Percentiles rank a stretch among this genome's conserved stretches.
These are phyloP conservation scores for Cyclargus thomasi DNA, from an alignment of 1,140 invertebrate genomes.

Conservation along the genomic window DNA sequence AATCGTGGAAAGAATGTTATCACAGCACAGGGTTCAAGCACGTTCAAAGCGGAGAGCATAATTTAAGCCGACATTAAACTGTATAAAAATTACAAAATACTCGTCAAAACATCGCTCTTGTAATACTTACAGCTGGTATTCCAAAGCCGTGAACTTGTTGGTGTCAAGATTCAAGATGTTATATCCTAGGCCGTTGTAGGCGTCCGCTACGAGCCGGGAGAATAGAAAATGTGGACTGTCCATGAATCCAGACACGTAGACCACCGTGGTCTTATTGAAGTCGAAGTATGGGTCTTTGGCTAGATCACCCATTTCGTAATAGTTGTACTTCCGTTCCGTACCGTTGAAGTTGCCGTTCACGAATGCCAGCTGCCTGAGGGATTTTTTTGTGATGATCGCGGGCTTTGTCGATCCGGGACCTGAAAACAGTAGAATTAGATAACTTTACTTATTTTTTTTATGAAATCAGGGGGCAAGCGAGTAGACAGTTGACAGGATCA, in stretches of 20 bases:
- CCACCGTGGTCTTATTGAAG: slow-evolving; percentile 41
- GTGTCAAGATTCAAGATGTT: slow-evolving; percentile 49
- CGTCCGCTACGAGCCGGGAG: slow-evolving; percentile 22
- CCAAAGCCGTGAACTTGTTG: slow-evolving; percentile 40
- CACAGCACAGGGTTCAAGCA: too few species aligned
- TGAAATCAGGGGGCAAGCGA: too few species aligned
- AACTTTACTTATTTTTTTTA: too few species aligned
- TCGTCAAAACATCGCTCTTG: too few species aligned
- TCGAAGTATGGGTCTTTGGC: slow-evolving; percentile 43
- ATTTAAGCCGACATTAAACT: background rate
- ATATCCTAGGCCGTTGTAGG: slow-evolving; percentile 42
- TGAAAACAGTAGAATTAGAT: too few species aligned
- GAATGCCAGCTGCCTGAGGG: slow-evolving; percentile 40
- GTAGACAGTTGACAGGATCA: too few species aligned
- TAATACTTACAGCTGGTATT: slow-evolving; percentile 49
- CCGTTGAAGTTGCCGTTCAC: slow-evolving; percentile 24
- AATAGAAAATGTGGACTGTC: slow-evolving; percentile 43
- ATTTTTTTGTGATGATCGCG: slow-evolving; percentile 41
- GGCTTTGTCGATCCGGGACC: slow-evolving; percentile 47
- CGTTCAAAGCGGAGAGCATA: background rate
- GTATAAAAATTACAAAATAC: too few species aligned
- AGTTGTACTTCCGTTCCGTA: slow-evolving; percentile 37
- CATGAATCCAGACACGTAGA: slow-evolving; percentile 47
- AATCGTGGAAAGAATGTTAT: too few species aligned
- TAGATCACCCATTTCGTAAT: slow-evolving; percentile 46